Conservation (phyloP, 1,140 invertebrate genomes). For the Ceratina japonica region DNA sequence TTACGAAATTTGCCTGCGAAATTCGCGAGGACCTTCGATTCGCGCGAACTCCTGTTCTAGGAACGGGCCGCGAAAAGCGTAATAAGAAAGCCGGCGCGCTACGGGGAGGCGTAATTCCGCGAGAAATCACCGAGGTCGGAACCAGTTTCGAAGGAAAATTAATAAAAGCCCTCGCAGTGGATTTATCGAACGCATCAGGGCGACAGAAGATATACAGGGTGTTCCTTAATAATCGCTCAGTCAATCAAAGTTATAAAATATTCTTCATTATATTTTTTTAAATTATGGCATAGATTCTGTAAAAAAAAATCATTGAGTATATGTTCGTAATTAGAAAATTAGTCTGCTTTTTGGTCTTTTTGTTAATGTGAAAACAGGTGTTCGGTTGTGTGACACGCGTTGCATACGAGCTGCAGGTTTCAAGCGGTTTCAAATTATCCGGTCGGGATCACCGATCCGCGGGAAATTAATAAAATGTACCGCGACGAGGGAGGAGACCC, state of each 20-base stretch:
- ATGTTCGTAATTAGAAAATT: too few relatives aligned
- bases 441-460: neutral
- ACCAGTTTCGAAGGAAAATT: conserved; percentile 11
- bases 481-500: neutral
- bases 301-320: too few relatives aligned
- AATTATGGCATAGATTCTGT: too few relatives aligned
- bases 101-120: conserved; percentile 2
- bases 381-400: neutral
- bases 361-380: too few relatives aligned
- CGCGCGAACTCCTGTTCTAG: neutral
- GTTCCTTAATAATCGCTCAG: neutral
- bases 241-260: neutral
- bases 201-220: neutral
- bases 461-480: conserved; percentile 32
- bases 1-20: neutral
- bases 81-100: neutral
- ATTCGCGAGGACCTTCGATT: neutral
- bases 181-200: neutral
- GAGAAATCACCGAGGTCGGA: neutral
- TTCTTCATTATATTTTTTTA: too few relatives aligned
- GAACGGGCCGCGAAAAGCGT: neutral
- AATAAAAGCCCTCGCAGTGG: conserved; percentile 2
- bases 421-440: conserved; percentile 12
- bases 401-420: conserved; percentile 1
- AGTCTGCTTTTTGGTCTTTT: too few relatives aligned